Percentiles rank a stretch among this genome's conserved stretches.
phyloP scores from a whole-genome alignment of 2,888 invertebrate species.

The Oasisia sp. region DNA sequence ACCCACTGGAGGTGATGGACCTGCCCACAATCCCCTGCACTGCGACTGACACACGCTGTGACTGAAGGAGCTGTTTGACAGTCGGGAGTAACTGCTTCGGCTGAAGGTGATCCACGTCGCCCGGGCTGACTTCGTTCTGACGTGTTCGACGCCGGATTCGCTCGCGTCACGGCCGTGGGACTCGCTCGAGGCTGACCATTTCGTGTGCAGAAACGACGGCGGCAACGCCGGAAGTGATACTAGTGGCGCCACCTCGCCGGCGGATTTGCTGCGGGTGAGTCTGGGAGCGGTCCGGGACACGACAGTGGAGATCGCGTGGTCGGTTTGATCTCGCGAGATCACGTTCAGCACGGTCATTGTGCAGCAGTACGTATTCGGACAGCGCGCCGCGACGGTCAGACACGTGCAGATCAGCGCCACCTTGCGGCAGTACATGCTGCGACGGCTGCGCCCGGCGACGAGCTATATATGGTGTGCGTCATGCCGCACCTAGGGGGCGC shows the following conservation, averaged over 20 bases:
- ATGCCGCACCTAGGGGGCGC: background rate
- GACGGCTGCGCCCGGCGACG: conserved; percentile 23
- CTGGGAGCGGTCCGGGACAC: conserved; percentile 18
- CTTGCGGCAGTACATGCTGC: conserved; percentile 19
- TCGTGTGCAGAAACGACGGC: conserved; percentile 34
- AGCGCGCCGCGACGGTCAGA: conserved; percentile 19
- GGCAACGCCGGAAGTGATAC: conserved; percentile 25
- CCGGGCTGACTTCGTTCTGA: conserved; percentile 43
- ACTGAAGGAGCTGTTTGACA: conserved; percentile 41
- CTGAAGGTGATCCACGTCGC: conserved; percentile 39
- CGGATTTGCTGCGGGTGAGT: background rate
- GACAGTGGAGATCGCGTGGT: background rate
- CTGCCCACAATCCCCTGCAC: conserved; percentile 37
- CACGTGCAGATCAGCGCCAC: conserved; percentile 22
- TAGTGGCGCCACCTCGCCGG: background rate
- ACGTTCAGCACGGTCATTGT: background rate
- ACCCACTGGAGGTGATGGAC: conserved; percentile 34
- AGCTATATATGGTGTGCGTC: conserved; percentile 33
- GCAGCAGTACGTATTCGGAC: conserved; percentile 33
- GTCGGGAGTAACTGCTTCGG: conserved; percentile 43
- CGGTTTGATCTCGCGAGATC: background rate
- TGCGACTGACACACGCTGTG: conserved; percentile 40
- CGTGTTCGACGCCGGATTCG: conserved; percentile 41
- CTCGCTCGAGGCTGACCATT: conserved; percentile 37
- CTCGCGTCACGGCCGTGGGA: conserved; percentile 43